These are phyloP conservation scores for Perithous albicinctus DNA, from an alignment of 2,888 invertebrate genomes.

Conservation along the genomic window DNA sequence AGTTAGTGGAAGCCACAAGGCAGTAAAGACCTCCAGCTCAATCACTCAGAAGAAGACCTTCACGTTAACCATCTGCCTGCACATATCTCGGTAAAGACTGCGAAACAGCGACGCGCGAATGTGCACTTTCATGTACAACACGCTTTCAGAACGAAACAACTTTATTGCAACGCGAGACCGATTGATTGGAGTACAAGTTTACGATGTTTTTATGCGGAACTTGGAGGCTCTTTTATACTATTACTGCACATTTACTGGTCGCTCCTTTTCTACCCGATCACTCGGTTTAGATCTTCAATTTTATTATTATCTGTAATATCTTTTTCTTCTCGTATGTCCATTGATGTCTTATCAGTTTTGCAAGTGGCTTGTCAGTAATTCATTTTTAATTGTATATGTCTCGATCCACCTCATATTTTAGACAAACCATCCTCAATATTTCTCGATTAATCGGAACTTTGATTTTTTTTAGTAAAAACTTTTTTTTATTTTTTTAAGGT, in stretches of 20 bases:
- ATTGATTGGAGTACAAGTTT: conserved; percentile 78
- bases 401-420: too few relatives aligned
- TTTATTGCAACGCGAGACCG: conserved; percentile 70
- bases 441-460: too few relatives aligned
- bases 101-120: conserved; percentile 5
- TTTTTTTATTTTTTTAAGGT: too few relatives aligned
- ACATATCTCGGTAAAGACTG: conserved; percentile 30
- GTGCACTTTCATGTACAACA: conserved; percentile 7
- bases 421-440: too few relatives aligned
- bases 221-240: conserved; percentile 28
- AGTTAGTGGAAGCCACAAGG: conserved; percentile 29
- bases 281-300: not conserved
- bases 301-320: not conserved
- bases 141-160: conserved; percentile 59
- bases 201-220: conserved; percentile 75
- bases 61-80: not conserved
- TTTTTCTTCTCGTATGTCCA: not conserved
- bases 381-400: not conserved
- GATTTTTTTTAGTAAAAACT: too few relatives aligned
- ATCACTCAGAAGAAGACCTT: conserved; percentile 30
- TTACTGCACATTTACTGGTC: conserved; percentile 15
- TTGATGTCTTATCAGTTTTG: not conserved
- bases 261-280: not conserved
- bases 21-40: not conserved
- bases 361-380: not conserved